Evolutionary conservation across 2,797 vertebrate species (phyloP), one percentile per base, ranked within the genome.

Genomic region (Gymnothorax javanicus): DNA sequence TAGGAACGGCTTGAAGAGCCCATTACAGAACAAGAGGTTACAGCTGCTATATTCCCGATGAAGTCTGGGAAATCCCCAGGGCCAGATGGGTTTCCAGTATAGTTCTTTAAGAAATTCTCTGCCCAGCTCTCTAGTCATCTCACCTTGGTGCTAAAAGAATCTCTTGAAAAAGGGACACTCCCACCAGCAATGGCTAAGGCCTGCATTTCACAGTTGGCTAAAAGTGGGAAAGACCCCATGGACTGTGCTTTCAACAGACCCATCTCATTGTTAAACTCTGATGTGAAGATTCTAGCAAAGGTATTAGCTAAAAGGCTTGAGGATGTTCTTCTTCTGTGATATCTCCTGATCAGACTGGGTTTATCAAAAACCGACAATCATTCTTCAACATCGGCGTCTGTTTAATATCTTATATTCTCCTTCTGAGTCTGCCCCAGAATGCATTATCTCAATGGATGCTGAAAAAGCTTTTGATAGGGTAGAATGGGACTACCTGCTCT

Each of bases 211-310:
- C 50, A 62, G 50, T 84, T 84, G 57, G 17, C 57, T 60, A 84
- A 84, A 84, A 84, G n/a, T 56, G 83, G 59, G 50, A 81, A 81
- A 17, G 77, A 81, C 23, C 77, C 77, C 54, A 50, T 81, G 77
- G 77, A 82, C 54, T 82, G 77, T 82, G 77, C 77, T 43, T 82
- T 27, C 17, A 52, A 82, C 54, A 43, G 77, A 52, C 52, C 79
- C 56, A 54, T n/a, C 33, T 43, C 33, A 43, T 43, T 43, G 33
- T 43, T 43, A 43, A 43, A 43, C 2, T 43, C 33, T 43, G 56
- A 82, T 54, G 20, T 56, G 12, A 82, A 56, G 56, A 52, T 82
- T 82, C n/a, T 82, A 82, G 50, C 27, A 52, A 43, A 82, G 43
- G 79, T 82, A 52, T 52, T 82, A 23, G 79, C 79, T 54, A 52